Percentiles rank a stretch among this genome's conserved stretches.
These are phyloP conservation scores for Aphaenogaster floridana DNA, from an alignment of 1,140 invertebrate species.

Conservation along the genomic window DNA sequence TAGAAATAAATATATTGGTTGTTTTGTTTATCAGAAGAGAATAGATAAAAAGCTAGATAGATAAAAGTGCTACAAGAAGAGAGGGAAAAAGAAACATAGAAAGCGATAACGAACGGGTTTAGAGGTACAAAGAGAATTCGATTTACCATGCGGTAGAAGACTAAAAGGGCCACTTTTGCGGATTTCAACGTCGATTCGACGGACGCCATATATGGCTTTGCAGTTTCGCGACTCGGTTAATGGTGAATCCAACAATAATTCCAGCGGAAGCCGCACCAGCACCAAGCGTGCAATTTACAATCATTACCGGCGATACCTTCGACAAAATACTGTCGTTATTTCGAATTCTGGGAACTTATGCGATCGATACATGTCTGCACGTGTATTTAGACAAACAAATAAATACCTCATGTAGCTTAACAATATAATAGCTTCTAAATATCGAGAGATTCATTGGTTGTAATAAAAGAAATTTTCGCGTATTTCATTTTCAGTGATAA, in stretches of 20 bases:
- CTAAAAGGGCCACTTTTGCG: conserved; percentile 15
- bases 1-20: conserved; percentile 7
- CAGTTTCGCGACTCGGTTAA: conserved; percentile 25
- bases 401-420: neutral
- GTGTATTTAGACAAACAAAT: neutral
- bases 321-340: conserved; percentile 42
- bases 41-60: neutral
- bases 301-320: conserved; percentile 35
- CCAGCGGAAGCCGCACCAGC: neutral
- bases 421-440: neutral
- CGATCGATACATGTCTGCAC: neutral
- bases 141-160: conserved; percentile 16
- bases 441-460: neutral
- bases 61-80: neutral
- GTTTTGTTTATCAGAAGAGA: neutral
- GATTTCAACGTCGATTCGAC: conserved; percentile 30
- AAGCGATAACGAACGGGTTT: conserved; percentile 38
- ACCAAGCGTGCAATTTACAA: conserved; percentile 33
- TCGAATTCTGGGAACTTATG: conserved; percentile 16
- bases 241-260: conserved; percentile 48
- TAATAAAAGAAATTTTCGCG: neutral
- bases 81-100: neutral
- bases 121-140: conserved; percentile 26
- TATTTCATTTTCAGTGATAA: neutral
- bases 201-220: conserved; percentile 1